Evolutionary conservation across 2,888 invertebrate species (phyloP), one percentile per base, ranked within the genome.

Genomic region (Hypomecis atomaria): DNA sequence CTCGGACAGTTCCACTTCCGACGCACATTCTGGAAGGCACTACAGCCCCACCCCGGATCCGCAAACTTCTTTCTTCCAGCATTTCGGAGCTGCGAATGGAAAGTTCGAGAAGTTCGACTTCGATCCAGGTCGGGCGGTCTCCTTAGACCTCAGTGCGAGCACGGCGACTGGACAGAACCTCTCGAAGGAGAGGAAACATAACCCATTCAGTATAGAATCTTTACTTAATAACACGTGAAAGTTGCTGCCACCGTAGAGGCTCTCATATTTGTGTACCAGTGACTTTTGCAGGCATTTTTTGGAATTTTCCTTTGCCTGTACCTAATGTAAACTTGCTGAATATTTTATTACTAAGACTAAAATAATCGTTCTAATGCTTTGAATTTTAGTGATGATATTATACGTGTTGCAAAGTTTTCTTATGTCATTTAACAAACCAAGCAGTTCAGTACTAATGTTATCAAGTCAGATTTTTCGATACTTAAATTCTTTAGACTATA

Each of bases 181-280:
- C 78, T 89, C 89, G 36, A 94, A 89, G 92, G 94, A 86, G 75
- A 94, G 94, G 84, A 95, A 94, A 92, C 95, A 93, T 86, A 97
- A 97, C 90, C 97, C 97, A 56, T 97, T 97, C 93, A 97, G 97
- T 92, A 97, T 97, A 94, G 97, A 97, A 85, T 97, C 97, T 65
- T 90, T 97, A 75, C 94, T 97, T 80, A 96, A 96, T 81, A 96
- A 96, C 81, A 95, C 95, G 92, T 94, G 94, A 94, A 94, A 91
- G 79, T 87, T 82, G 87, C 85, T 87, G 79, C 47, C 55, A 42
- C 8, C 73, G 77, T 77, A 85, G 88, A 90, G 88, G 90, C 88
- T 89, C 83, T 48, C n/a, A 38, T 49, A 44, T 36, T 79, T 59
- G 75, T 78, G 75, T 66, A 71, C 65, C 76, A 82, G 83, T 85